phyloP scores from a whole-genome alignment of 2,888 invertebrate genomes.

The Ptilodon capucinus region DNA sequence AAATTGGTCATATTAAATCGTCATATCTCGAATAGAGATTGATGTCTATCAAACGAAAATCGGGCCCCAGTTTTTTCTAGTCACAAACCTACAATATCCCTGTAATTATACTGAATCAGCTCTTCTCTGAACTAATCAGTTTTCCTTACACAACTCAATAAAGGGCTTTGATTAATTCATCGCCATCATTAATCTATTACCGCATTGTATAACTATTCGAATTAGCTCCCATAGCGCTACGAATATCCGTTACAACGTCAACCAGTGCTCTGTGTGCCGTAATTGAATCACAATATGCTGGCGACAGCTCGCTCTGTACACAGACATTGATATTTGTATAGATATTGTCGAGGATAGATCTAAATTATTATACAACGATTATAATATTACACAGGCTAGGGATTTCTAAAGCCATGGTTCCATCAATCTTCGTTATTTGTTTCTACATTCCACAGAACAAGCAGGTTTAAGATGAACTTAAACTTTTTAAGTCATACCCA shows the following conservation, averaged over 20 bases:
- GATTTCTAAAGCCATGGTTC: neutral
- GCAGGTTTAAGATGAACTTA: neutral
- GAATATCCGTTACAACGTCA: conserved; percentile 29
- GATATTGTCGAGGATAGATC: conserved; percentile 9
- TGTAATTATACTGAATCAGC: too few species aligned
- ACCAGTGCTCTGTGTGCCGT: conserved; percentile 32
- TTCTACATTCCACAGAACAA: neutral
- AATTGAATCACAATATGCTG: conserved; percentile 56
- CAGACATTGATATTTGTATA: too few species aligned
- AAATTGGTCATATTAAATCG: too few species aligned
- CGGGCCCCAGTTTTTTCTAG: too few species aligned
- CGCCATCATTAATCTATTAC: neutral
- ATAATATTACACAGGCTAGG: too few species aligned
- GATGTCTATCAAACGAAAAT: too few species aligned
- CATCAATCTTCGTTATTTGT: neutral
- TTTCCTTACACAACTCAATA: neutral
- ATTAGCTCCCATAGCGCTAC: conserved; percentile 8
- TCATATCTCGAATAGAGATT: too few species aligned
- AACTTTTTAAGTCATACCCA: too few species aligned
- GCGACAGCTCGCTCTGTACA: conserved; percentile 35
- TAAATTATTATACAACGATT: conserved; percentile 18
- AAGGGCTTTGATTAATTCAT: neutral
- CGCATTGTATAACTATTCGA: neutral
- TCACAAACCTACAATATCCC: too few species aligned
- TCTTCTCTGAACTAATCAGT: too few species aligned